Evolutionary conservation across 2,113 vertebrate genomes (phyloP).

Genomic region (Psilopogon haemacephalus): DNA sequence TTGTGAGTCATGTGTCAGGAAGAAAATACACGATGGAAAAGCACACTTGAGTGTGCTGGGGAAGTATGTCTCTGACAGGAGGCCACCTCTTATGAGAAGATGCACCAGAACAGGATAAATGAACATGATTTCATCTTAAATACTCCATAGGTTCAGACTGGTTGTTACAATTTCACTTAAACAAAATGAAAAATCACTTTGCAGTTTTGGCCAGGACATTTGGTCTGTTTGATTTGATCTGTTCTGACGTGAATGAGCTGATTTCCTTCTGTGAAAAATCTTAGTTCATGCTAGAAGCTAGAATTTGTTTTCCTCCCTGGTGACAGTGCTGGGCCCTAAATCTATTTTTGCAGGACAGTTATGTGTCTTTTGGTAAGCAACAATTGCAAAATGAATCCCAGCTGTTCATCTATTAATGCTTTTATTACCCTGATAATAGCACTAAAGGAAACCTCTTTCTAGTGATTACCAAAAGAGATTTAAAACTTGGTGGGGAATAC

Average conservation of each 20-base stretch:
- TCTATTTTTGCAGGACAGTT: neutral
- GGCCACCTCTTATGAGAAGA: neutral
- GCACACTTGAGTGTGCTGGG: neutral
- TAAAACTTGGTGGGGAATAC: neutral
- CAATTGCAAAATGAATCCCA: neutral
- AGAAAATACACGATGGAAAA: neutral
- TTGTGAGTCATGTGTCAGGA: neutral
- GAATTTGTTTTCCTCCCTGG: constrained; percentile 35
- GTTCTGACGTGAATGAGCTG: accelerated
- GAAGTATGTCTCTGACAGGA: neutral
- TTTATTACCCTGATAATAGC: neutral
- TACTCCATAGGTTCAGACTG: neutral
- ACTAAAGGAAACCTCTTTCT: neutral
- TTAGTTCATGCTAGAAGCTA: neutral
- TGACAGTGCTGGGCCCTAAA: neutral
- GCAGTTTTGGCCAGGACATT: neutral
- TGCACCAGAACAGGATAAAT: neutral
- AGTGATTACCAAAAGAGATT: neutral
- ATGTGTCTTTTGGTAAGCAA: neutral
- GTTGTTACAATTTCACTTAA: neutral
- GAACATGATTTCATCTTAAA: neutral
- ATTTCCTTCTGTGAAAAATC: neutral
- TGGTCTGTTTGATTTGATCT: neutral
- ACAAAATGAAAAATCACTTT: neutral
- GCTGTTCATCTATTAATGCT: neutral